Conservation (phyloP, 2,797 vertebrate genomes). For the Chiloscyllium punctatum region DNA sequence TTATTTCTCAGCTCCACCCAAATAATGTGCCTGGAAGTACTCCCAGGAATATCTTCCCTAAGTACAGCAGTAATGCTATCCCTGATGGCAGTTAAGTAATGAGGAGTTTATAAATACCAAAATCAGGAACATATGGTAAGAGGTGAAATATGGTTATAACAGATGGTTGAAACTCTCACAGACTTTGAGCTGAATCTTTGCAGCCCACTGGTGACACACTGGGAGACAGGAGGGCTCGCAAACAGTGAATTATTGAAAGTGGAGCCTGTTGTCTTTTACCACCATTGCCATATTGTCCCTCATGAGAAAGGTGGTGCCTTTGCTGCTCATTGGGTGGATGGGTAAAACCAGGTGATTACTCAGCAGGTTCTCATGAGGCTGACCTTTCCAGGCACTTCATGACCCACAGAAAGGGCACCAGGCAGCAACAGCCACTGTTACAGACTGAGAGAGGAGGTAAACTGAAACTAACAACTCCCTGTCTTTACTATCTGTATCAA, state of each 20-base stretch:
- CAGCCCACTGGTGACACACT: background rate
- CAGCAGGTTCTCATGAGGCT: too few relatives aligned
- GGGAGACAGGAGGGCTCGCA: too few relatives aligned
- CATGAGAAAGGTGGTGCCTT: background rate
- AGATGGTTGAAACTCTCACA: background rate
- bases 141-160: background rate
- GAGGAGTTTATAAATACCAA: background rate
- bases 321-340: background rate
- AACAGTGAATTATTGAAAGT: background rate
- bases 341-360: too few relatives aligned
- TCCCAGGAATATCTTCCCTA: too few relatives aligned
- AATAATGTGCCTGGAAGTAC: too few relatives aligned
- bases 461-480: too few relatives aligned
- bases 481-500: too few relatives aligned
- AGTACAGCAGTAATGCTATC: too few relatives aligned
- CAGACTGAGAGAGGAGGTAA: too few relatives aligned
- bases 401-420: too few relatives aligned
- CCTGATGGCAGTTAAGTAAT: background rate
- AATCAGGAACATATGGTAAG: background rate
- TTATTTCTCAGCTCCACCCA: too few relatives aligned
- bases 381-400: too few relatives aligned
- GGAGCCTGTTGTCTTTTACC: background rate
- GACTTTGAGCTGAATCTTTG: background rate
- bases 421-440: background rate
- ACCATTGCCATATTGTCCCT: background rate